Conservation (phyloP, 2,888 invertebrate species). For the Drosophila tripunctata region DNA sequence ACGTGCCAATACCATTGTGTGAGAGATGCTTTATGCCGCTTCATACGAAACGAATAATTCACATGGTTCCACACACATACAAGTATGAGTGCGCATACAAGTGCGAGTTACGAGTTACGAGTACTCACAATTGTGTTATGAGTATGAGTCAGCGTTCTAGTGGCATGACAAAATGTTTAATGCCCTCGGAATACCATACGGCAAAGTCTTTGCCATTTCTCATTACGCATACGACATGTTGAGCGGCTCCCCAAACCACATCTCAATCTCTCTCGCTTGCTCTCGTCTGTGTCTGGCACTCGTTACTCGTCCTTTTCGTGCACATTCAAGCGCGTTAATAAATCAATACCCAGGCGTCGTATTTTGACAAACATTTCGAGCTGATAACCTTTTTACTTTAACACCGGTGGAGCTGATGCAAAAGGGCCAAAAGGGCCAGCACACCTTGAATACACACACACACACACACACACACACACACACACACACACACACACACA, state of each 20-base stretch:
- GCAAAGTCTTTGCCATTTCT: neutral
- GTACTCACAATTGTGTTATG: neutral
- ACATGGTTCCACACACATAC: constrained; percentile 15
- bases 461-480: neutral
- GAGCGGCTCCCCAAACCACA: neutral
- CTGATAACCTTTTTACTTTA: constrained; percentile 76
- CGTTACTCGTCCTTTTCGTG: constrained; percentile 22
- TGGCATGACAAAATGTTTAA: constrained; percentile 17
- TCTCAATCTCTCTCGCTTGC: neutral
- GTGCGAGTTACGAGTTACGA: neutral
- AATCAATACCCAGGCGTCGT: constrained; percentile 70
- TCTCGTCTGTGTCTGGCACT: neutral
- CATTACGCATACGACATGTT: constrained; percentile 26
- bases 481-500: neutral
- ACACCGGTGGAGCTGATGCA: constrained; percentile 42
- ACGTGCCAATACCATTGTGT: constrained; percentile 40
- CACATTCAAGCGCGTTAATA: constrained; percentile 57
- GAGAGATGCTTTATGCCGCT: constrained; percentile 10
- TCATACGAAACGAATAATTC: constrained; percentile 20
- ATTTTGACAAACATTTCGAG: constrained; percentile 70
- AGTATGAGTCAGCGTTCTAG: constrained; percentile 44
- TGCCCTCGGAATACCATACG: constrained; percentile 19
- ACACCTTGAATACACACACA: constrained; percentile 30
- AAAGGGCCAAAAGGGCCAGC: constrained; percentile 37
- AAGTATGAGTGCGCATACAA: neutral